Evolutionary conservation across 2,888 invertebrate genomes (phyloP).

Genomic region (Mythimna vitellina): DNA sequence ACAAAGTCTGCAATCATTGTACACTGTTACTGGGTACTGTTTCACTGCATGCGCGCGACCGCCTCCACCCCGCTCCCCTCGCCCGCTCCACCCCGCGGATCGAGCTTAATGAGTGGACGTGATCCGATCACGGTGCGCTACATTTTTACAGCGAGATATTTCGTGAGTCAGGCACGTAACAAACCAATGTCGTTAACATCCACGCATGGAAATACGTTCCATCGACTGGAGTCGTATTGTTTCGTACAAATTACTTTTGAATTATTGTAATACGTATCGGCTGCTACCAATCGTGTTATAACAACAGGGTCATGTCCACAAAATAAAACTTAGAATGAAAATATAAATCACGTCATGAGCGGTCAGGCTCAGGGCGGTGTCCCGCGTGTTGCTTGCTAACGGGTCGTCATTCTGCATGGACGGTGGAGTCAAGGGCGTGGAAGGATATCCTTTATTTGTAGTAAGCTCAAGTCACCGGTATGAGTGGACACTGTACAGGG

Average conservation of each 20-base stretch:
- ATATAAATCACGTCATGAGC: conserved; percentile 7
- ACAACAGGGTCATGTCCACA: conserved; percentile 32
- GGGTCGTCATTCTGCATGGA: conserved; percentile 2
- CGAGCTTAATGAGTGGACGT: conserved; percentile 64
- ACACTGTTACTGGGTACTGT: not conserved
- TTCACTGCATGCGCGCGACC: conserved; percentile 9
- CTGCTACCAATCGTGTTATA: conserved; percentile 48
- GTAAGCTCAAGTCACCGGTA: conserved; percentile 51
- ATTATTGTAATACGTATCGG: conserved; percentile 52
- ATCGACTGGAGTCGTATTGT: conserved; percentile 43
- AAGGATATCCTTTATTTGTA: conserved; percentile 68
- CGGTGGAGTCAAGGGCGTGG: conserved; percentile 39
- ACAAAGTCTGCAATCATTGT: not conserved
- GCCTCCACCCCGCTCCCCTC: not conserved
- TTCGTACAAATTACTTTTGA: conserved; percentile 56
- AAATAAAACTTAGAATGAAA: conserved; percentile 21
- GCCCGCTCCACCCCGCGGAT: conserved; percentile 5
- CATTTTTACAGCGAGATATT: conserved; percentile 48
- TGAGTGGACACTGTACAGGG: conserved; percentile 16
- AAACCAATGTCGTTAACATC: conserved; percentile 58
- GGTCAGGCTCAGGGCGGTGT: not conserved
- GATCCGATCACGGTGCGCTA: conserved; percentile 59
- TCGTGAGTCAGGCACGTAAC: conserved; percentile 55
- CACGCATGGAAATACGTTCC: conserved; percentile 55
- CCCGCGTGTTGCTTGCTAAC: conserved; percentile 3